Evolutionary conservation across 2,888 invertebrate genomes (phyloP).

Genomic region (Diarsia dahlii): DNA sequence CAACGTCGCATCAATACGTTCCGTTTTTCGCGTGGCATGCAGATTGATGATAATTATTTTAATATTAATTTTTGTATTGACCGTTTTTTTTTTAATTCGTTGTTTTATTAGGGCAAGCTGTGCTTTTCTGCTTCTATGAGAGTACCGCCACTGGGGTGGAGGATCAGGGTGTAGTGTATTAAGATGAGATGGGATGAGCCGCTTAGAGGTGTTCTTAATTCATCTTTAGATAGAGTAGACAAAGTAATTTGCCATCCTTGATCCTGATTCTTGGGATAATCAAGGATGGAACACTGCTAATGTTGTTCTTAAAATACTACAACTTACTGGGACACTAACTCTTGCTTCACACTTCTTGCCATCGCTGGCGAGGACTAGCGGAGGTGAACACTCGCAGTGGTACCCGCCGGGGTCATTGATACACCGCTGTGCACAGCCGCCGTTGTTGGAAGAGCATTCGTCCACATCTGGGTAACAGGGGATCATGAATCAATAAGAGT

Average conservation of each 20-base stretch:
- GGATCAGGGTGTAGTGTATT: no score
- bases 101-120: no score
- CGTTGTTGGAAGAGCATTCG: conserved; percentile 90
- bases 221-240: no score
- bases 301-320: not conserved
- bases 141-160: no score
- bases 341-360: conserved; percentile 90
- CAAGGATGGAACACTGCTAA: not conserved
- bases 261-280: not conserved
- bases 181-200: no score
- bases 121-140: no score
- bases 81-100: no score
- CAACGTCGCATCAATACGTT: no score
- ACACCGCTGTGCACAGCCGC: conserved; percentile 92
- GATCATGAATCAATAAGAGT: not conserved
- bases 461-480: conserved; percentile 85
- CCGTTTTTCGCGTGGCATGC: no score
- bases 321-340: conserved; percentile 77
- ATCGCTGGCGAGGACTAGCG: conserved; percentile 89
- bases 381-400: conserved; percentile 91
- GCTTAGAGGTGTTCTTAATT: not conserved
- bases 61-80: no score
- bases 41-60: no score
- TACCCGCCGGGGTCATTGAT: conserved; percentile 91
- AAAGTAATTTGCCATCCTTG: not conserved